phyloP scores from a whole-genome alignment of 2,797 vertebrate genomes.

The Periophthalmus magnuspinnatus region DNA sequence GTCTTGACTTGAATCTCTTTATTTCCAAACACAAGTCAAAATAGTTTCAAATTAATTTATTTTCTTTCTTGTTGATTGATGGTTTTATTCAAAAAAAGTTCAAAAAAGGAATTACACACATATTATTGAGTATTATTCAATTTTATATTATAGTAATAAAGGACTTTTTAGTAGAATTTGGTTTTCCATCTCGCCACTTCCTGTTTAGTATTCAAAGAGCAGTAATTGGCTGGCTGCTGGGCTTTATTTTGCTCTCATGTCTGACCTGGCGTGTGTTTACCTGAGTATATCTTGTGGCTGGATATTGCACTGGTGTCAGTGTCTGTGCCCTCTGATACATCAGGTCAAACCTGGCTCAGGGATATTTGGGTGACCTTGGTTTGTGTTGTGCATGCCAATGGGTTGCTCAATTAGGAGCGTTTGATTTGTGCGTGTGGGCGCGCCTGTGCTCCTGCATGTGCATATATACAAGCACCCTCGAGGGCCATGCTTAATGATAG shows the following conservation, averaged over 20 bases:
- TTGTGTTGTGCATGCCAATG: slow-evolving; percentile 36
- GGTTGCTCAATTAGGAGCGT: slow-evolving; percentile 44
- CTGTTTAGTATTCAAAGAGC: slow-evolving; percentile 39
- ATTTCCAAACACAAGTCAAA: background rate
- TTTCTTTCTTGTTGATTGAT: background rate
- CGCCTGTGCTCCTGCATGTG: slow-evolving; percentile 10
- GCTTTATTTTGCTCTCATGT: slow-evolving; percentile 25
- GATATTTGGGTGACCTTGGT: slow-evolving; percentile 63
- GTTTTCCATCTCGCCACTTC: background rate
- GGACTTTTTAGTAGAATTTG: background rate
- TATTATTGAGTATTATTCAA: no score
- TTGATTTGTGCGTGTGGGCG: slow-evolving; percentile 31
- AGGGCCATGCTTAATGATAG: slow-evolving; percentile 64
- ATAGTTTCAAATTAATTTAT: background rate
- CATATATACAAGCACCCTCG: slow-evolving; percentile 42
- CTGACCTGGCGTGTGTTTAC: background rate
- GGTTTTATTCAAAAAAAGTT: background rate
- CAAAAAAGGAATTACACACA: no score
- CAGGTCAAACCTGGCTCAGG: slow-evolving; percentile 48
- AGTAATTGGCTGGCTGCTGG: slow-evolving; percentile 30
- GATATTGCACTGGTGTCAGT: slow-evolving; percentile 10
- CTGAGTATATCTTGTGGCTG: slow-evolving; percentile 18
- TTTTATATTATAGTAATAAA: background rate
- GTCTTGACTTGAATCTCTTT: background rate
- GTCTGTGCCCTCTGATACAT: slow-evolving; percentile 29